Evolutionary conservation across 1,140 invertebrate species (phyloP).

Genomic region (Halesus radiatus): DNA sequence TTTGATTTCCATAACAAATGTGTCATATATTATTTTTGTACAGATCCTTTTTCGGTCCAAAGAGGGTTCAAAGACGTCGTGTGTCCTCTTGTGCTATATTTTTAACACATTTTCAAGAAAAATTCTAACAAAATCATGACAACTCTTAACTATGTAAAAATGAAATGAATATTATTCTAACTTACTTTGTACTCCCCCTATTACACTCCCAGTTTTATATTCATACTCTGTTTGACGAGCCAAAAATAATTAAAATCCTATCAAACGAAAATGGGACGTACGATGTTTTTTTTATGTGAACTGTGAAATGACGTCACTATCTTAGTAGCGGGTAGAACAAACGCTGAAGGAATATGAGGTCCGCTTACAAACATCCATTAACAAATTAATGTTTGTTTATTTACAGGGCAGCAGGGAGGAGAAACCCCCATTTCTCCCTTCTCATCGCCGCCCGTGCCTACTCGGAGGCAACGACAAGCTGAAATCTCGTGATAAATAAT

Average conservation of each 20-base stretch:
- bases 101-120: neutral
- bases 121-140: neutral
- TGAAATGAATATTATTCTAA: neutral
- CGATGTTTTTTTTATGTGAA: neutral
- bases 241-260: neutral
- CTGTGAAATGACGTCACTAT: neutral
- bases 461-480: neutral
- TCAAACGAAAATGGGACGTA: neutral
- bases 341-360: slow-evolving; percentile 39
- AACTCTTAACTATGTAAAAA: neutral
- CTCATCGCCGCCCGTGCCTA: neutral
- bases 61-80: neutral
- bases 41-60: neutral
- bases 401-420: slow-evolving; percentile 44
- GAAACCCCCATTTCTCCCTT: neutral
- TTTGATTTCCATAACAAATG: slow-evolving; percentile 28
- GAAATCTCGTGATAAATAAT: slow-evolving; percentile 39
- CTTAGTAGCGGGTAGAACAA: slow-evolving; percentile 41
- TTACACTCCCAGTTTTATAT: neutral
- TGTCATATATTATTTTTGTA: neutral
- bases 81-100: neutral
- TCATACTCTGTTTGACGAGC: neutral
- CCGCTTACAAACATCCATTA: slow-evolving; percentile 55
- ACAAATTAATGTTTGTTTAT: slow-evolving; percentile 58
- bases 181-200: neutral